A percentile compares a stretch with the other conserved stretches of the same genome.
Conservation (phyloP, 2,888 invertebrate genomes). For the Fissipunctia ypsillon region DNA sequence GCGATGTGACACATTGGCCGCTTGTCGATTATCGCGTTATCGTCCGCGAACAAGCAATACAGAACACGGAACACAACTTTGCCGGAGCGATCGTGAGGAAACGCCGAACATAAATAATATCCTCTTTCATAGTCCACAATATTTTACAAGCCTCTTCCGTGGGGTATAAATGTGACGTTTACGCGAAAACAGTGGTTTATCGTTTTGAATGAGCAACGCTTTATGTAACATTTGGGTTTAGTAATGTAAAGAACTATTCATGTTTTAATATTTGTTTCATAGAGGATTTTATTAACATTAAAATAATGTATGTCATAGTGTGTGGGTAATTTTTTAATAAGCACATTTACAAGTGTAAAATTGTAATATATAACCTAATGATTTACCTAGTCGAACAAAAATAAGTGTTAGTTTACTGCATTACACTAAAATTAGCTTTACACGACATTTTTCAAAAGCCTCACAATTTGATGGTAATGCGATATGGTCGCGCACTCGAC, state of each 20-base stretch:
- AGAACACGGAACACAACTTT: conserved; percentile 45
- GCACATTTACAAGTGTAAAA: not conserved
- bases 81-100: conserved; percentile 45
- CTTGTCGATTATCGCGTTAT: conserved; percentile 46
- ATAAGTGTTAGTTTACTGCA: conserved; percentile 4
- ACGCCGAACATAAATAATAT: conserved; percentile 42
- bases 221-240: conserved; percentile 39
- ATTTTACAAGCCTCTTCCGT: conserved; percentile 57
- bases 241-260: conserved; percentile 12
- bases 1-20: conserved; percentile 28
- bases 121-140: conserved; percentile 48
- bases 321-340: not conserved
- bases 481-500: conserved; percentile 13
- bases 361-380: not conserved
- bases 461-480: conserved; percentile 13
- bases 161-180: conserved; percentile 55
- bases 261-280: not conserved
- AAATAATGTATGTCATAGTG: not conserved
- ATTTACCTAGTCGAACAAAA: not conserved
- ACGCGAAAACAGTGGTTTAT: conserved; percentile 47
- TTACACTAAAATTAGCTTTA: conserved; percentile 1
- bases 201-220: conserved; percentile 37
- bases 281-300: not conserved
- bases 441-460: conserved; percentile 26
- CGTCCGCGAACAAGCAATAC: conserved; percentile 48